A percentile compares a stretch with the other conserved stretches of the same genome.
phyloP scores from a whole-genome alignment of 2,888 invertebrate genomes.

The Crepidodera aurea region DNA sequence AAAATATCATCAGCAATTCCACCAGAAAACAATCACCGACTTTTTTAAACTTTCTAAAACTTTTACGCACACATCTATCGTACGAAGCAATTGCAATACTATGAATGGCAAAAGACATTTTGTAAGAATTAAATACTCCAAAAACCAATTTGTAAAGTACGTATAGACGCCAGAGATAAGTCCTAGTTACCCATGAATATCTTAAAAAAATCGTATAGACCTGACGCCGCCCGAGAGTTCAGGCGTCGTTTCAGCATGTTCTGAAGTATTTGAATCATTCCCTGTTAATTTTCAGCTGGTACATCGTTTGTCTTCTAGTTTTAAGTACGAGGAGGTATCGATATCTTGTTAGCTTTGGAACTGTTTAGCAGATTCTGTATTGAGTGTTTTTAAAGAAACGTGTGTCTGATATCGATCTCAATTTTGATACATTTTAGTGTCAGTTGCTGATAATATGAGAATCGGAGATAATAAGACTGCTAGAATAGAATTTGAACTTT shows the following conservation, averaged over 20 bases:
- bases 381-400: too few species aligned
- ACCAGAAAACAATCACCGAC: not conserved
- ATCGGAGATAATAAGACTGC: too few species aligned
- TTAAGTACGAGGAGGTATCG: too few species aligned
- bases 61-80: not conserved
- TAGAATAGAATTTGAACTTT: too few species aligned
- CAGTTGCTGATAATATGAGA: too few species aligned
- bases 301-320: not conserved
- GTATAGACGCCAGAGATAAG: constrained; percentile 38
- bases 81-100: constrained; percentile 26
- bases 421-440: too few species aligned
- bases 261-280: constrained; percentile 23
- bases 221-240: constrained; percentile 23
- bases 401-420: too few species aligned
- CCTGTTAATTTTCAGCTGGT: constrained; percentile 17
- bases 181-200: constrained; percentile 18
- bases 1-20: not conserved
- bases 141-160: constrained; percentile 34
- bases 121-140: constrained; percentile 35
- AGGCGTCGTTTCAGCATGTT: constrained; percentile 20
- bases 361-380: too few species aligned
- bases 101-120: constrained; percentile 31
- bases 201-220: constrained; percentile 36
- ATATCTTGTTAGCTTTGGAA: too few species aligned
- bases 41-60: not conserved